phyloP scores from a whole-genome alignment of 1,140 invertebrate species.

The Drosophila jambulina region DNA sequence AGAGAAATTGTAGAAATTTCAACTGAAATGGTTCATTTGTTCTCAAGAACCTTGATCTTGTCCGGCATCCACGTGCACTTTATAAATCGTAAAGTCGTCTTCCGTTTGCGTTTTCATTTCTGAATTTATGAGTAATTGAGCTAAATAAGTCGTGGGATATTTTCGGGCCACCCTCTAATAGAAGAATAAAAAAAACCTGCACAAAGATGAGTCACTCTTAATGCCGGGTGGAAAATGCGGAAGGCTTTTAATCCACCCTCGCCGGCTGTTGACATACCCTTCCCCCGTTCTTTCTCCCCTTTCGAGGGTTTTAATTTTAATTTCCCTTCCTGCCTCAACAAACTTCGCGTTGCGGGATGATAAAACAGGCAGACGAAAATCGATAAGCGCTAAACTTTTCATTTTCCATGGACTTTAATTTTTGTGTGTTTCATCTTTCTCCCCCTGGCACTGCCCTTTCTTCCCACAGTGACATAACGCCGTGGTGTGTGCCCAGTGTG shows the following conservation, averaged over 20 bases:
- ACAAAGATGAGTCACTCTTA: constrained; percentile 43
- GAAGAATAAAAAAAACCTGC: not conserved
- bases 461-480: constrained; percentile 62
- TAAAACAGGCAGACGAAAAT: constrained; percentile 58
- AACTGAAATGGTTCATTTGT: constrained; percentile 46
- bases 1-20: constrained; percentile 24
- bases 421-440: constrained; percentile 40
- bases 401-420: constrained; percentile 65
- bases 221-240: not conserved
- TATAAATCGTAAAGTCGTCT: constrained; percentile 30
- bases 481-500: constrained; percentile 55
- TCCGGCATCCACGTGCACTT: constrained; percentile 69
- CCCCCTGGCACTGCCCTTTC: not conserved
- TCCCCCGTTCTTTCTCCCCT: not conserved
- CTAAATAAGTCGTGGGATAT: constrained; percentile 19
- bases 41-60: constrained; percentile 73
- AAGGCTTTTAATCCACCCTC: constrained; percentile 31
- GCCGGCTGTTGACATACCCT: constrained; percentile 16
- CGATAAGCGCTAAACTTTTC: constrained; percentile 65
- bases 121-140: constrained; percentile 35
- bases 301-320: constrained; percentile 16
- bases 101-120: constrained; percentile 26
- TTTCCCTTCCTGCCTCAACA: constrained; percentile 67
- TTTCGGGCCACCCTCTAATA: constrained; percentile 25
- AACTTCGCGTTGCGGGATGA: constrained; percentile 44